Percentiles rank a stretch among this genome's conserved stretches.
Evolutionary conservation across 2,888 invertebrate species (phyloP).

Genomic region (Aphidoletes aphidimyza): DNA sequence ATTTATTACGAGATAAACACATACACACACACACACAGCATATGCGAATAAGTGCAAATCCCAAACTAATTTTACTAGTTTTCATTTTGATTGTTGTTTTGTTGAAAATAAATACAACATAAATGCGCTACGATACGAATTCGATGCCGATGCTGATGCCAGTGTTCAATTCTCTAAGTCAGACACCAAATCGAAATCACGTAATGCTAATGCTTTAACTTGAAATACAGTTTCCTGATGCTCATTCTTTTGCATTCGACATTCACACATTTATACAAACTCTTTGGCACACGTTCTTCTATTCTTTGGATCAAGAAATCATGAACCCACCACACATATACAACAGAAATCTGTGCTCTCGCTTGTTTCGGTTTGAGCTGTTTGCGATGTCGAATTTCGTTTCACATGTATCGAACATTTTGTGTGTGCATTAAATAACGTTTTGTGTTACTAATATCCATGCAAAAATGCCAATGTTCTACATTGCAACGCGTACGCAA

Average conservation of each 20-base stretch:
- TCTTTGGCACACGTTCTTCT: too few relatives aligned
- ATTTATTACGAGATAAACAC: constrained; percentile 41
- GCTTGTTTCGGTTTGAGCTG: background rate
- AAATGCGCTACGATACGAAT: background rate
- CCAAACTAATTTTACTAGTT: constrained; percentile 35
- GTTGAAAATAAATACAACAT: background rate
- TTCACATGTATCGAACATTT: background rate
- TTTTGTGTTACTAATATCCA: constrained; percentile 12
- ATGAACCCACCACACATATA: too few relatives aligned
- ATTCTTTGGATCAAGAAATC: too few relatives aligned
- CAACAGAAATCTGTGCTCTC: too few relatives aligned
- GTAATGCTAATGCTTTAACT: background rate
- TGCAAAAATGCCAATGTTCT: constrained; percentile 45
- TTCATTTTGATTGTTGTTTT: too few relatives aligned
- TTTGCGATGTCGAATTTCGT: background rate
- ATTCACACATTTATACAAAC: background rate
- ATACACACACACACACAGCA: background rate
- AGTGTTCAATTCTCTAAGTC: background rate
- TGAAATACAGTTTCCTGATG: constrained; percentile 6
- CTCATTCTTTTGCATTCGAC: background rate
- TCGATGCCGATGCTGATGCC: background rate
- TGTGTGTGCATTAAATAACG: constrained; percentile 33
- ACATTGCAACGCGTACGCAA: constrained; percentile 42
- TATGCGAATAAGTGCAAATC: constrained; percentile 50
- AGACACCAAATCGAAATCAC: constrained; percentile 7